These are phyloP conservation scores for Poecile atricapillus DNA, from an alignment of 2,113 vertebrate genomes.

Conservation along the genomic window DNA sequence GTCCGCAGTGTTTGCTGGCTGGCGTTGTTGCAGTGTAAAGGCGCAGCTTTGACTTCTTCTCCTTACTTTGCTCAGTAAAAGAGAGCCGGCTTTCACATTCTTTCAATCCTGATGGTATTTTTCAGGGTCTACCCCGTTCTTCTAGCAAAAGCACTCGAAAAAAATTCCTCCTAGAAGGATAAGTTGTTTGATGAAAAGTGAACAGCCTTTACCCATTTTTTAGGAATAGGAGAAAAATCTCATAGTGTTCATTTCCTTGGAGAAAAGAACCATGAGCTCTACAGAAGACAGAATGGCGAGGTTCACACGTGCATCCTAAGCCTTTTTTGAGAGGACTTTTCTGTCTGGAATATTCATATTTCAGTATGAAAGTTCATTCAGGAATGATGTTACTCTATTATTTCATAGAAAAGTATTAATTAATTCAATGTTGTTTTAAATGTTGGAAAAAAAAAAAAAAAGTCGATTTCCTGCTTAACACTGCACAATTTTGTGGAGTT, in stretches of 20 bases:
- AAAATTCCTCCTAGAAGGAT: not conserved
- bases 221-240: not conserved
- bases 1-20: not conserved
- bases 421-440: not conserved
- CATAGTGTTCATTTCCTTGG: not conserved
- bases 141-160: not conserved
- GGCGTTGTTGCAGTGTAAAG: not conserved
- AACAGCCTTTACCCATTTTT: not conserved
- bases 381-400: not conserved
- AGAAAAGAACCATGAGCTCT: not conserved
- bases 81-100: not conserved
- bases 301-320: fast-evolving
- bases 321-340: not conserved
- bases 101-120: not conserved
- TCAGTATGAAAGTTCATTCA: not conserved
- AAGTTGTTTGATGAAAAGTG: not conserved
- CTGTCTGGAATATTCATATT: not conserved
- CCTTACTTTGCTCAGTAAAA: no score
- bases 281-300: no score
- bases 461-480: not conserved
- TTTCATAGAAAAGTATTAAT: not conserved
- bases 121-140: not conserved
- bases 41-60: not conserved
- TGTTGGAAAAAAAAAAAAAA: not conserved
- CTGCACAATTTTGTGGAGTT: not conserved